Evolutionary conservation across 1,140 invertebrate genomes (phyloP), one percentile per base, ranked within the genome.

Genomic region (Papilio aristodemus): DNA sequence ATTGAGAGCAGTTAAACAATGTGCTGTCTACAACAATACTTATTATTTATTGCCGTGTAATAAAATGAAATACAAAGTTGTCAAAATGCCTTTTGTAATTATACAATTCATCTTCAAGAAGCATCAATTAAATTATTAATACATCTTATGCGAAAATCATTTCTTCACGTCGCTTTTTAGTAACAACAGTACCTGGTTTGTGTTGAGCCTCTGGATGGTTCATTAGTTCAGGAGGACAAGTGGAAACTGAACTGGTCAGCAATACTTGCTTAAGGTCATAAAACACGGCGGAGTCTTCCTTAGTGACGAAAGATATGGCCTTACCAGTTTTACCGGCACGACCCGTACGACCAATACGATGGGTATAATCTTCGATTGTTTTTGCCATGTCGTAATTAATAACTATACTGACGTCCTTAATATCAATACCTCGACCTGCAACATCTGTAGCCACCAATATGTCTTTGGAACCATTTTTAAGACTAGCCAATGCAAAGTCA

Each of bases 381-480:
- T 99, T 99, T 0, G 98, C 98, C 99, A 99, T 99, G 89, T 99
- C 99, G 78, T 99, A 99, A 91, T 99, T 99, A 75, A 99, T 98
- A 71, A 99, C 98, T 91, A 99, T 94, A 0, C 98, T 98, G 0
- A 99, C 99, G 91, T 99, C 98, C 89, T 99, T 99, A 80, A 99
- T 99, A 84, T 99, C 99, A 74, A 99, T 99, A 98, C 99, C 99
- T 95, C 99, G 96, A 77, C 99, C 99, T 84, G 99, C 99, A 1
- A 99, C 99, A 92, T 99, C 98, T 5, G 99, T 99, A 0, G 99
- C 99, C n/a, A 99, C 99, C 68, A 99, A 92, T 81, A 99, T 99
- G 87, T 99, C 98, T 90, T 99, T 99, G 0, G 95, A 94, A 11
- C 98, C 98, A 66, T 95, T 95, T 90, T 99, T 99, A 50, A 99